Evolutionary conservation across 2,797 vertebrate species (phyloP).

Genomic region (Borostomias antarcticus): DNA sequence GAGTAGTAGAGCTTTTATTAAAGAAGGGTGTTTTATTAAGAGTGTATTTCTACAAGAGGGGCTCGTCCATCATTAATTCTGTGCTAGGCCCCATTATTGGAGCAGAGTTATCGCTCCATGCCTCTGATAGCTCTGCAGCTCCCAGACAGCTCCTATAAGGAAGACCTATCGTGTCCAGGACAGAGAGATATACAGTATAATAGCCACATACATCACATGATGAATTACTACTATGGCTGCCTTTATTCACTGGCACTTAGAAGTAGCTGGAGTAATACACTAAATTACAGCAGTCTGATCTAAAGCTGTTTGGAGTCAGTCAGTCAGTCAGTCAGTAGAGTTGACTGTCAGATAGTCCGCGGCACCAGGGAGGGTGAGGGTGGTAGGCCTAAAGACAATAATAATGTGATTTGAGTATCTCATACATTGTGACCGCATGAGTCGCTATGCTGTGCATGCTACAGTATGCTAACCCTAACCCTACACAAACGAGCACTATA

Average conservation of each 20-base stretch:
- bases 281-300: conserved; percentile 51
- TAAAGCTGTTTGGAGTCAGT: conserved; percentile 50
- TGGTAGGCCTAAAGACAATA: conserved; percentile 24
- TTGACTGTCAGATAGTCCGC: conserved; percentile 44
- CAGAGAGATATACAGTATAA: conserved; percentile 73
- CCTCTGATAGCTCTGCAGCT: conserved; percentile 66
- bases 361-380: conserved; percentile 12
- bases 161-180: conserved; percentile 70
- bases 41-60: conserved; percentile 62
- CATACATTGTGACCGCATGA: too few species aligned
- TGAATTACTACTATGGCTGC: conserved; percentile 66
- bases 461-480: too few species aligned
- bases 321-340: conserved; percentile 31
- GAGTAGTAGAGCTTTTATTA: conserved; percentile 43
- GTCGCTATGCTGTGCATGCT: too few species aligned
- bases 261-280: conserved; percentile 64
- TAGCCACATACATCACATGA: conserved; percentile 59
- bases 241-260: conserved; percentile 69
- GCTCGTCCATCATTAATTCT: conserved; percentile 64
- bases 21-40: conserved; percentile 62
- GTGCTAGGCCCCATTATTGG: conserved; percentile 71
- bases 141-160: conserved; percentile 72
- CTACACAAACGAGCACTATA: too few species aligned
- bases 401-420: conserved; percentile 4
- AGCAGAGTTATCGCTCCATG: conserved; percentile 71